phyloP scores from a whole-genome alignment of 2,113 vertebrate species.

The Ceratotherium simum region DNA sequence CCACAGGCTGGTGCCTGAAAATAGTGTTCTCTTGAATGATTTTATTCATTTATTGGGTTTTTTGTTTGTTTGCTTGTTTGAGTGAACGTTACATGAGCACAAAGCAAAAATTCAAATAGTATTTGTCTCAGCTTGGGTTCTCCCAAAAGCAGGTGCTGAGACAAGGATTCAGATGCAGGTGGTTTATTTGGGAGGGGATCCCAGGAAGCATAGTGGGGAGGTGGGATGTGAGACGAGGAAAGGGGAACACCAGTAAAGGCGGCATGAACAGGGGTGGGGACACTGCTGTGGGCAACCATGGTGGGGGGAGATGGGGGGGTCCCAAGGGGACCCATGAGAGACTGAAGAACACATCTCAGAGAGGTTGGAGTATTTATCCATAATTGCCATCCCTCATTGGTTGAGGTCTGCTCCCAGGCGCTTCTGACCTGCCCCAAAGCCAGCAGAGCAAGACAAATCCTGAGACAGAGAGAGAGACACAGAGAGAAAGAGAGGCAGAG shows the following conservation, averaged over 20 bases:
- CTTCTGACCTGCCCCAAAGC: neutral
- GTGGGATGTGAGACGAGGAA: neutral
- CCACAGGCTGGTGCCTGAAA: accelerated
- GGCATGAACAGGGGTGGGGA: neutral
- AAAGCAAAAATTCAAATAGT: neutral
- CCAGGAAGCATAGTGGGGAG: neutral
- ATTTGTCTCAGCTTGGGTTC: neutral
- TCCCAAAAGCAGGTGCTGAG: neutral
- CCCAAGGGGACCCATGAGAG: no score
- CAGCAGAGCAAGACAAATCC: neutral
- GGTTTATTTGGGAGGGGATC: neutral
- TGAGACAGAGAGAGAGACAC: no score
- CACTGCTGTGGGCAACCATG: neutral
- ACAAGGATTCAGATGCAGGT: neutral
- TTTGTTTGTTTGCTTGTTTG: neutral
- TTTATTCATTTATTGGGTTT: neutral
- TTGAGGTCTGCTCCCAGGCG: neutral
- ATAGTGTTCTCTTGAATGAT: neutral
- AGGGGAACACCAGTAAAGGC: neutral
- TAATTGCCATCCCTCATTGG: accelerated
- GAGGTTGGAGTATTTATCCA: neutral
- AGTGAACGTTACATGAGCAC: neutral
- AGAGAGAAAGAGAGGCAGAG: no score
- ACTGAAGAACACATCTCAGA: neutral
- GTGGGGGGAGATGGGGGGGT: no score